Conservation (phyloP, 92 coral and sea anemone species). For the Montipora capitata region DNA sequence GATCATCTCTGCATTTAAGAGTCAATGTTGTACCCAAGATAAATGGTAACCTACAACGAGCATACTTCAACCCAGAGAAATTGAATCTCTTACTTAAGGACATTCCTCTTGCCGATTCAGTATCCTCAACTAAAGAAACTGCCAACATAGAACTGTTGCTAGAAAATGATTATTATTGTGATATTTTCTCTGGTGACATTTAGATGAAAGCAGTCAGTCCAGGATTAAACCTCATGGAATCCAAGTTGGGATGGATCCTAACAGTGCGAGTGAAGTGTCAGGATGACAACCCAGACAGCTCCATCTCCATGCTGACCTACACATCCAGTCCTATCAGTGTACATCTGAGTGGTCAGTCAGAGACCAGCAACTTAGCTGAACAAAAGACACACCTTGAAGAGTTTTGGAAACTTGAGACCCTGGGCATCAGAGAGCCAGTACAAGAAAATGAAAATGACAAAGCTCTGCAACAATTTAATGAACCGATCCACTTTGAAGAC, state of each 20-base stretch:
- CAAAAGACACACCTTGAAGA: conserved; percentile 10
- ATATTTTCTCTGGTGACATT: conserved; percentile 24
- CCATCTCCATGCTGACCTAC: conserved; percentile 11
- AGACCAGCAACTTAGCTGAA: background rate
- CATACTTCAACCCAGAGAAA: background rate
- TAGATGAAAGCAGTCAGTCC: conserved; percentile 18
- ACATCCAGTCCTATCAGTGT: conserved; percentile 8
- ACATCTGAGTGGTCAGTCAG: background rate
- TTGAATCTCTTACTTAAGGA: background rate
- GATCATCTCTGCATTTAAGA: conserved; percentile 17
- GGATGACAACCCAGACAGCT: background rate
- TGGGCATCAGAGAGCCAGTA: conserved; percentile 52
- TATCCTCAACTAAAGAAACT: conserved; percentile 30
- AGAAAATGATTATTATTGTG: conserved; percentile 56
- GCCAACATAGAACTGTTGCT: conserved; percentile 39
- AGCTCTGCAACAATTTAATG: conserved; percentile 37
- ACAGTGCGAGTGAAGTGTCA: conserved; percentile 11
- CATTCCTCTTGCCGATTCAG: conserved; percentile 11
- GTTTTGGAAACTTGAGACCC: conserved; percentile 73
- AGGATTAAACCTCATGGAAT: conserved; percentile 59
- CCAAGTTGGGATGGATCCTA: conserved; percentile 52
- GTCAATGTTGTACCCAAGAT: conserved; percentile 36
- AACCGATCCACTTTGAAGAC: conserved; percentile 45
- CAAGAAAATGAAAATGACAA: conserved; percentile 24
- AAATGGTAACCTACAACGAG: background rate